Evolutionary conservation across 2,797 vertebrate genomes (phyloP), one percentile per base, ranked within the genome.

Genomic region (Gymnopithys bicolor): DNA sequence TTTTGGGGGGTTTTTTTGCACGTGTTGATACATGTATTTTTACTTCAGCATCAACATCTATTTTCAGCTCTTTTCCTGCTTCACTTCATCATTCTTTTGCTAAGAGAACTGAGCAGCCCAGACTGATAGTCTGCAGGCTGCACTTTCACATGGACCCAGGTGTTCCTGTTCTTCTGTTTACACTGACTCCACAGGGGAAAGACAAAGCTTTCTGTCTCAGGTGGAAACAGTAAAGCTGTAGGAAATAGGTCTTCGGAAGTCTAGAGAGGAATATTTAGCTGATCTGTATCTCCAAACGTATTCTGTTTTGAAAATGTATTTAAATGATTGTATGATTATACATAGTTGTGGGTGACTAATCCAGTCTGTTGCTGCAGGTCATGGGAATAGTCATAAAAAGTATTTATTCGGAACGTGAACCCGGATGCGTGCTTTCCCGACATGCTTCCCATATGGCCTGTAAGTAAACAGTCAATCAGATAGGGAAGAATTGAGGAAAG

Each of bases 351-450:
- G 94, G 92, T 74, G 27, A 95, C 92, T 97, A 96, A 96, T 94
- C 66, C 86, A 94, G 91, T 93, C 82, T 94, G 66, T 97, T 93
- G 95, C 95, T 96, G 85, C 95, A 95, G 95, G 94, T 95, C 95
- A 97, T 96, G 94, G 91, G 94, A 96, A 94, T 94, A 96, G 87
- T 95, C 89, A 82, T 96, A 94, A 97, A 96, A 93, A 95, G 80
- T 91, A 91, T 95, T 95, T 93, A 88, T 90, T 96, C 85, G 77
- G 92, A 81, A 63, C 18, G 4, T 88, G 92, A 97, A 96, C 94
- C 95, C 94, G 92, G 96, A 96, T 96, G 67, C 51, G 1, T 55
- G 63, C 82, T 59, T 94, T 93, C 59, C 83, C 1, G 5, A 46
- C 84, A 8, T 87, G 94, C 71, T 89, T 85, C 68, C 94, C 89